These are phyloP conservation scores for Holotrichia oblita DNA, from an alignment of 1,140 invertebrate species.

Conservation along the genomic window DNA sequence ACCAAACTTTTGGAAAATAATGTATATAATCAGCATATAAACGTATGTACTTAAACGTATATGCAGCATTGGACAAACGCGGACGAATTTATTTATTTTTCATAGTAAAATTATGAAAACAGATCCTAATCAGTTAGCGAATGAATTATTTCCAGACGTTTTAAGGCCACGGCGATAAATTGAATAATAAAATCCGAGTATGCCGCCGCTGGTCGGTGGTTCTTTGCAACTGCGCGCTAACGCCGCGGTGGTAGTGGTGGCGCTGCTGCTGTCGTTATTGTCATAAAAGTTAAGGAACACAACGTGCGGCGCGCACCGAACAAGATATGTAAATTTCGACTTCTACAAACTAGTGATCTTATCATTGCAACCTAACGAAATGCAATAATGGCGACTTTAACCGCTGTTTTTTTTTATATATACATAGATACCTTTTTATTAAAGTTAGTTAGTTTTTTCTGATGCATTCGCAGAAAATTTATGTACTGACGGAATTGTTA, in stretches of 20 bases:
- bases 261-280: not conserved
- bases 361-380: slow-evolving; percentile 6
- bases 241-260: not conserved
- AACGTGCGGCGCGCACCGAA: not conserved
- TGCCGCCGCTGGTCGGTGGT: slow-evolving; percentile 23
- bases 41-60: too few relatives aligned
- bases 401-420: not conserved
- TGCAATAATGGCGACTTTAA: not conserved
- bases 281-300: not conserved
- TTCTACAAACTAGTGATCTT: not conserved
- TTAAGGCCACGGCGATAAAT: slow-evolving; percentile 31
- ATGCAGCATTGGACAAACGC: not conserved
- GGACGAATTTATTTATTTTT: slow-evolving; percentile 14
- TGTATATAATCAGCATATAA: too few relatives aligned
- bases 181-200: slow-evolving; percentile 31
- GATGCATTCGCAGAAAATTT: too few relatives aligned
- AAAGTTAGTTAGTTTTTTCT: too few relatives aligned
- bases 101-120: slow-evolving; percentile 8
- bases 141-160: slow-evolving; percentile 20
- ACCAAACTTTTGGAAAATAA: too few relatives aligned
- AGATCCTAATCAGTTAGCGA: slow-evolving; percentile 17
- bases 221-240: slow-evolving; percentile 13
- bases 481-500: too few relatives aligned
- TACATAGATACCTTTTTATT: too few relatives aligned
- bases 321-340: slow-evolving; percentile 5